A percentile compares a stretch with the other conserved stretches of the same genome.
Evolutionary conservation across 2,113 vertebrate genomes (phyloP).

Genomic region (Engraulis encrasicolus): DNA sequence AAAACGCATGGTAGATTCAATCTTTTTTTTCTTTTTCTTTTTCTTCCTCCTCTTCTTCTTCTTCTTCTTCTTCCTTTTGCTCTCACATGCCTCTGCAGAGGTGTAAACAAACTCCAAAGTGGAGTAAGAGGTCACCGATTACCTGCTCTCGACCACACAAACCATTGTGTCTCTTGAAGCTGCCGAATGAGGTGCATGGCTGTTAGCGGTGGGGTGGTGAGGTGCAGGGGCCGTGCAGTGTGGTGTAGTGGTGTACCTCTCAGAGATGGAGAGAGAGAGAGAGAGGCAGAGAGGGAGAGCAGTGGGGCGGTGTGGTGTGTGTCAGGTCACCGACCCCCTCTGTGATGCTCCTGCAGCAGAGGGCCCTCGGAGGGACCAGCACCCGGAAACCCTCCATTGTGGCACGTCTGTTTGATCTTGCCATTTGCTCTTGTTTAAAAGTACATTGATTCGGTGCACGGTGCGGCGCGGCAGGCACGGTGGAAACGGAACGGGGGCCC

Average conservation of each 20-base stretch:
- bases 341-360: conserved; percentile 25
- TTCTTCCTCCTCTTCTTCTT: not conserved
- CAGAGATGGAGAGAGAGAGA: not conserved
- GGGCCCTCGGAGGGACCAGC: conserved; percentile 23
- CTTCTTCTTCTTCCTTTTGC: not conserved
- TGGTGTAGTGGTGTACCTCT: not conserved
- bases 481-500: too few relatives aligned
- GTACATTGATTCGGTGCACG: conserved; percentile 67
- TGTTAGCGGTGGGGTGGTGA: not conserved
- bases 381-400: conserved; percentile 48
- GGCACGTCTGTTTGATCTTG: conserved; percentile 66
- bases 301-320: not conserved
- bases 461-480: too few relatives aligned
- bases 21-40: not conserved
- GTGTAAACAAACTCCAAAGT: not conserved
- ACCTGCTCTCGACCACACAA: not conserved
- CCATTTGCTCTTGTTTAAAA: conserved; percentile 70
- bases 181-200: not conserved
- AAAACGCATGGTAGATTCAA: not conserved
- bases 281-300: not conserved
- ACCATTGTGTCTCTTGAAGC: not conserved
- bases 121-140: conserved; percentile 7
- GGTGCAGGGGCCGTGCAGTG: not conserved
- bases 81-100: not conserved
- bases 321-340: conserved; percentile 23